Evolutionary conservation across 2,797 vertebrate species (phyloP).

Genomic region (Sebastes steindachneri): DNA sequence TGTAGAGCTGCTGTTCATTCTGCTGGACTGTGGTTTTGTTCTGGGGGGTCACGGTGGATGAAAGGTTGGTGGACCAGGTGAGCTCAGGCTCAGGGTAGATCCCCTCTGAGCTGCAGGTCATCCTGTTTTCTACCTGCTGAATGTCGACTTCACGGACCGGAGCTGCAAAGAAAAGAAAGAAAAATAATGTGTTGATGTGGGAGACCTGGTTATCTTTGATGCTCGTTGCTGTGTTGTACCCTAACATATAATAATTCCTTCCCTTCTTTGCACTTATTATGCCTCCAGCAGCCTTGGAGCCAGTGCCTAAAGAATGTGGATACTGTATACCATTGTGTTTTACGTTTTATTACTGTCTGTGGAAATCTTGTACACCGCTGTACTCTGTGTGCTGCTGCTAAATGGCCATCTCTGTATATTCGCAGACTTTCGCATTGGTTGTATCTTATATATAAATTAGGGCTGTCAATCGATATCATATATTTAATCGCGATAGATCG

Average conservation of each 20-base stretch:
- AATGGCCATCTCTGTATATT: too few relatives aligned
- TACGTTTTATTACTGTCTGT: too few relatives aligned
- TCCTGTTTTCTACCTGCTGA: neutral
- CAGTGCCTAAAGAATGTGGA: too few relatives aligned
- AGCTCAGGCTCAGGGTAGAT: constrained; percentile 59
- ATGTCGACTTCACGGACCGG: constrained; percentile 39
- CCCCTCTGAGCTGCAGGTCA: constrained; percentile 57
- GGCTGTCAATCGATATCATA: too few relatives aligned
- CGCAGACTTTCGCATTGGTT: too few relatives aligned
- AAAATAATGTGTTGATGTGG: neutral
- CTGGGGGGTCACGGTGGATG: accelerated
- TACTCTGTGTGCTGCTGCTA: too few relatives aligned
- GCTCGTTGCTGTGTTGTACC: neutral
- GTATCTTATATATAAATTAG: too few relatives aligned
- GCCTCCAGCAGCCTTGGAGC: neutral
- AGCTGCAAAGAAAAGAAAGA: neutral
- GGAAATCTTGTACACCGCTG: too few relatives aligned
- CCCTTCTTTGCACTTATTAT: neutral
- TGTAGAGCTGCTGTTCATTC: constrained; percentile 37
- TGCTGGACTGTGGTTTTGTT: accelerated
- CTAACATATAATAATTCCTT: neutral
- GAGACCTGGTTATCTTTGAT: neutral
- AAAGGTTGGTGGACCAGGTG: constrained; percentile 48
- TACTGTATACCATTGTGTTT: too few relatives aligned
- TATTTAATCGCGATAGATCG: too few relatives aligned